A percentile compares a stretch with the other conserved stretches of the same genome.
Conservation (phyloP, 2,113 vertebrate species). For the Crotalus horridus region DNA sequence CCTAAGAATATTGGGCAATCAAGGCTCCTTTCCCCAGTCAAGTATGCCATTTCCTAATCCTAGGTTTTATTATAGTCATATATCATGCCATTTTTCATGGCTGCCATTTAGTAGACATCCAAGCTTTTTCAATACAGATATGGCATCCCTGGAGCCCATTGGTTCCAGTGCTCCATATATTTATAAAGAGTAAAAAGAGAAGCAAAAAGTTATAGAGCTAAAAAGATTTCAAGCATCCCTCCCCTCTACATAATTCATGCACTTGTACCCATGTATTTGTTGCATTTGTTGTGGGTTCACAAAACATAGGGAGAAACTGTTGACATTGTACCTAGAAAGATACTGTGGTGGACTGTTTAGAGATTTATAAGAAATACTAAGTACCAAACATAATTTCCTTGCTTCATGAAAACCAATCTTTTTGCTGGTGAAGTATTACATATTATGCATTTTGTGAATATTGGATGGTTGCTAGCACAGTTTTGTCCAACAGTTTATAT, state of each 20-base stretch:
- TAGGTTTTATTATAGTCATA: not conserved
- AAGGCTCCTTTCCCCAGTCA: not conserved
- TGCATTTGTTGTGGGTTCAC: not conserved
- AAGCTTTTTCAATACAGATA: not conserved
- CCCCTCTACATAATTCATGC: not conserved
- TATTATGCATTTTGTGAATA: not conserved
- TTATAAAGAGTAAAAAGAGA: not conserved
- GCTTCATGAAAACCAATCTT: not conserved
- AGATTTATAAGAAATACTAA: not conserved
- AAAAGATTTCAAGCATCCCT: not conserved
- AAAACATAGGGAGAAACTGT: not conserved
- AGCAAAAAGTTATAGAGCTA: not conserved
- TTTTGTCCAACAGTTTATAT: not conserved
- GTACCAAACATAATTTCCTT: not conserved
- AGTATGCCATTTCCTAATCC: not conserved
- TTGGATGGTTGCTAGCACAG: not conserved
- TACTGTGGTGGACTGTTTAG: not conserved
- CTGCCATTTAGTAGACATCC: not conserved
- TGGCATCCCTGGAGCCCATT: not conserved
- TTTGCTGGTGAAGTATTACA: not conserved
- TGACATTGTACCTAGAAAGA: not conserved
- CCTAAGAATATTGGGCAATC: not conserved
- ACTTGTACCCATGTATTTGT: not conserved
- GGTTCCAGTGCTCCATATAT: not conserved
- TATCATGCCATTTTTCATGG: not conserved